Conservation (phyloP, 1,140 invertebrate genomes). For the Odontomachus brunneus region DNA sequence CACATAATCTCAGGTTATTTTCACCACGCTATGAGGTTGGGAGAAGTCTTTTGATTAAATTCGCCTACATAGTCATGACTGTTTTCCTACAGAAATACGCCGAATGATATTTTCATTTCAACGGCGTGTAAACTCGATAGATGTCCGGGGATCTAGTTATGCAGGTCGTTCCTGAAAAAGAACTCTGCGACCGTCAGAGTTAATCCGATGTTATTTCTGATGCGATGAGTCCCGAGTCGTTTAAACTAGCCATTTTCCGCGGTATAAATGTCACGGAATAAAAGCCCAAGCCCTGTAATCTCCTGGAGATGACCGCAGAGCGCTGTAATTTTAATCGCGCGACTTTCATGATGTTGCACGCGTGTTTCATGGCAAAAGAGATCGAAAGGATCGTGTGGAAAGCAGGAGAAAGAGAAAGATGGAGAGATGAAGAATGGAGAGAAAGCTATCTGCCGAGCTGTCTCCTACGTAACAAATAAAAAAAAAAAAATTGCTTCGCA, state of each 20-base stretch:
- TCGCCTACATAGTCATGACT: no score
- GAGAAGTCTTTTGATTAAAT: neutral
- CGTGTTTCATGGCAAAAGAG: neutral
- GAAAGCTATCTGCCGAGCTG: neutral
- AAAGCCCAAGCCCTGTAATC: slow-evolving; percentile 15
- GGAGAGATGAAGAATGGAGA: no score
- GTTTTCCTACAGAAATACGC: neutral
- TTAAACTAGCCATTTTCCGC: slow-evolving; percentile 24
- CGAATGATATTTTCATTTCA: neutral
- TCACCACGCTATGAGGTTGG: no score
- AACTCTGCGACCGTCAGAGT: neutral
- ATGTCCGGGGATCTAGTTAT: neutral
- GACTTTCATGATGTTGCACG: slow-evolving; percentile 16
- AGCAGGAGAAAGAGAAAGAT: no score
- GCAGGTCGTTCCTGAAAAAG: slow-evolving; percentile 30
- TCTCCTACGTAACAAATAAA: neutral
- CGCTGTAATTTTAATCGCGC: slow-evolving; percentile 45
- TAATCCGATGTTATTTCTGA: slow-evolving; percentile 54
- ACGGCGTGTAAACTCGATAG: neutral
- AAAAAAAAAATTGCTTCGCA: neutral
- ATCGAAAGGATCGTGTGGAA: neutral
- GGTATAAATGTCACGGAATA: slow-evolving; percentile 2
- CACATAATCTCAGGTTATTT: no score
- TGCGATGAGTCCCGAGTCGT: slow-evolving; percentile 26
- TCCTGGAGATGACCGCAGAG: slow-evolving; percentile 8